Conservation (phyloP, 1,140 invertebrate genomes). For the Neomicropteryx cornuta region DNA sequence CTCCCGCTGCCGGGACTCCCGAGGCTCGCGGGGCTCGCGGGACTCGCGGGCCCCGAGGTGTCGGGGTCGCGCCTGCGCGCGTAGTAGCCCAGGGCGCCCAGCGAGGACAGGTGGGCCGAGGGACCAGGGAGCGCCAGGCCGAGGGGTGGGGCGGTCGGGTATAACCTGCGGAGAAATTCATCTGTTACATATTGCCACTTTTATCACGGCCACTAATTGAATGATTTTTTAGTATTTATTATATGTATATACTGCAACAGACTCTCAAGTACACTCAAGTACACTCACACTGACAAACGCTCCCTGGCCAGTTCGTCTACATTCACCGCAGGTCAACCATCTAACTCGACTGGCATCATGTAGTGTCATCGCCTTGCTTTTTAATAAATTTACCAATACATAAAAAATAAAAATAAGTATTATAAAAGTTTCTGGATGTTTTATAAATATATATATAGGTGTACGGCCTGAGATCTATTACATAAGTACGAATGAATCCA, state of each 20-base stretch:
- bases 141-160: conserved; percentile 28
- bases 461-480: not conserved
- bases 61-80: conserved; percentile 38
- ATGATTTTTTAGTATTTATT: not conserved
- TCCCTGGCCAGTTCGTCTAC: too few relatives aligned
- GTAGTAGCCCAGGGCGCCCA: conserved; percentile 50
- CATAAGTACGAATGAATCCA: too few relatives aligned
- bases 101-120: conserved; percentile 40
- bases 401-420: too few relatives aligned
- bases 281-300: too few relatives aligned
- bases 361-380: too few relatives aligned
- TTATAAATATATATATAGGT: not conserved
- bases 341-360: too few relatives aligned
- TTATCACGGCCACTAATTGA: not conserved
- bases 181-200: not conserved
- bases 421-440: not conserved
- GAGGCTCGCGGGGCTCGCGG: conserved; percentile 36
- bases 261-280: too few relatives aligned
- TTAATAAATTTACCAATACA: too few relatives aligned
- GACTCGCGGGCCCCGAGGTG: conserved; percentile 47
- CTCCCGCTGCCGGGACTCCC: conserved; percentile 22
- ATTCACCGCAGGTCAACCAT: too few relatives aligned
- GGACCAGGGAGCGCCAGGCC: conserved; percentile 49
- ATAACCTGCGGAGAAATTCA: conserved; percentile 21
- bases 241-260: too few relatives aligned